Percentiles rank a stretch among this genome's conserved stretches.
These are phyloP conservation scores for Sipunculus nudus DNA, from an alignment of 2,888 invertebrate species.

Conservation along the genomic window DNA sequence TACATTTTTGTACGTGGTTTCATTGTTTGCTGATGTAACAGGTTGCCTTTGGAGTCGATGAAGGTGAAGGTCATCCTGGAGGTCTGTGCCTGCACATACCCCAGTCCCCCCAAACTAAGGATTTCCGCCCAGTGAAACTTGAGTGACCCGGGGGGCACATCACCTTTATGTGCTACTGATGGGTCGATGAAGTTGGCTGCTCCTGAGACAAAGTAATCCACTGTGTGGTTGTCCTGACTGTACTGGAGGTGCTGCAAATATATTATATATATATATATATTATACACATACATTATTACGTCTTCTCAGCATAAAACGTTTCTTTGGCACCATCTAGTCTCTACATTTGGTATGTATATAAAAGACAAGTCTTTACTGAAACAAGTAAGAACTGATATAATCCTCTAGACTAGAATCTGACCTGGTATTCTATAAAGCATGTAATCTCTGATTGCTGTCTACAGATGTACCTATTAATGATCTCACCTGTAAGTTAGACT, in stretches of 20 bases:
- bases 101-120: slow-evolving; percentile 38
- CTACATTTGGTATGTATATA: too few species aligned
- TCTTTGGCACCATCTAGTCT: too few species aligned
- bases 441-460: too few species aligned
- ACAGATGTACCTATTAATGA: too few species aligned
- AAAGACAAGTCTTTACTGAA: too few species aligned
- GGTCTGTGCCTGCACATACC: slow-evolving; percentile 48
- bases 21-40: slow-evolving; percentile 47
- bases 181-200: slow-evolving; percentile 65
- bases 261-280: too few species aligned
- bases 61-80: slow-evolving; percentile 55
- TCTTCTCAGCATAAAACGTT: too few species aligned
- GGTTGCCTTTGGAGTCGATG: slow-evolving; percentile 45
- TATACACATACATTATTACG: too few species aligned
- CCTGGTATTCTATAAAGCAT: too few species aligned
- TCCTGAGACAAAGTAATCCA: slow-evolving; percentile 67
- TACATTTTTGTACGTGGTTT: slow-evolving; percentile 50
- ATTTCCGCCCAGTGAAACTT: slow-evolving; percentile 59
- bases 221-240: slow-evolving; percentile 39
- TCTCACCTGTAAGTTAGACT: too few species aligned
- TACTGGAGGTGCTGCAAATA: slow-evolving; percentile 51
- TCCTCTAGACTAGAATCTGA: too few species aligned
- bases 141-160: slow-evolving; percentile 52
- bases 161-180: slow-evolving; percentile 52
- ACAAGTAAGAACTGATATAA: too few species aligned